Conservation (phyloP, 2,797 vertebrate species). For the Hydrocynus forskahlii region DNA sequence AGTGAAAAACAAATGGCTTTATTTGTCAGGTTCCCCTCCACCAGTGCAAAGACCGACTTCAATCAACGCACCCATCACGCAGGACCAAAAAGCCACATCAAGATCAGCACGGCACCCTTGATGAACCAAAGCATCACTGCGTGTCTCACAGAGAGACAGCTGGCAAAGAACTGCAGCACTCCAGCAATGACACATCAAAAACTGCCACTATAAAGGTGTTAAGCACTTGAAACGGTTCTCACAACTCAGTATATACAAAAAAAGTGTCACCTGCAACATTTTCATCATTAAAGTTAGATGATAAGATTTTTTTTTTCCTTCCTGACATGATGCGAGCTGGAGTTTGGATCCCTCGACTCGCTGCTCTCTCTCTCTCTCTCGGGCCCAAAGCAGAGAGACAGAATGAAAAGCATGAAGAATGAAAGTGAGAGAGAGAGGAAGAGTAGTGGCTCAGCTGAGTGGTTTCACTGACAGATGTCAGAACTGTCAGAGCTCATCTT, state of each 20-base stretch:
- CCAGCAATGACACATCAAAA: slow-evolving; percentile 64
- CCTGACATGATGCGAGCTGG: background rate
- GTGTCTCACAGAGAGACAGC: slow-evolving; percentile 59
- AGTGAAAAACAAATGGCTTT: background rate
- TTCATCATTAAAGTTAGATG: slow-evolving; percentile 39
- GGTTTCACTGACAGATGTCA: slow-evolving; percentile 48
- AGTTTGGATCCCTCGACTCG: slow-evolving; percentile 42
- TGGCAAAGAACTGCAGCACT: slow-evolving; percentile 59
- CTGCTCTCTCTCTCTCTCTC: slow-evolving; percentile 14
- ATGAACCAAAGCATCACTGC: slow-evolving; percentile 61
- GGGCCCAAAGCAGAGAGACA: slow-evolving; percentile 3
- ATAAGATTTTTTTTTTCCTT: background rate
- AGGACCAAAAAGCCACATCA: slow-evolving; percentile 42
- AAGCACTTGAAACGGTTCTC: slow-evolving; percentile 66
- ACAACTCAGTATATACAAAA: slow-evolving; percentile 40
- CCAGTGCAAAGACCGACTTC: background rate
- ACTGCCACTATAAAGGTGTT: slow-evolving; percentile 59
- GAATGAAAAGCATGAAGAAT: slow-evolving; percentile 31
- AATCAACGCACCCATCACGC: slow-evolving; percentile 18
- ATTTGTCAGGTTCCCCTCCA: background rate
- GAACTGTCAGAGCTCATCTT: slow-evolving; percentile 20
- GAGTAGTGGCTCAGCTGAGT: slow-evolving; percentile 36
- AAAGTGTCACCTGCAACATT: slow-evolving; percentile 41
- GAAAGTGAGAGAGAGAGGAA: slow-evolving; percentile 18
- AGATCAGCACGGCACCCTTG: slow-evolving; percentile 48